A percentile compares a stretch with the other conserved stretches of the same genome.
These are phyloP conservation scores for Ateles fusciceps DNA, from an alignment of 2,797 vertebrate species.

Conservation along the genomic window DNA sequence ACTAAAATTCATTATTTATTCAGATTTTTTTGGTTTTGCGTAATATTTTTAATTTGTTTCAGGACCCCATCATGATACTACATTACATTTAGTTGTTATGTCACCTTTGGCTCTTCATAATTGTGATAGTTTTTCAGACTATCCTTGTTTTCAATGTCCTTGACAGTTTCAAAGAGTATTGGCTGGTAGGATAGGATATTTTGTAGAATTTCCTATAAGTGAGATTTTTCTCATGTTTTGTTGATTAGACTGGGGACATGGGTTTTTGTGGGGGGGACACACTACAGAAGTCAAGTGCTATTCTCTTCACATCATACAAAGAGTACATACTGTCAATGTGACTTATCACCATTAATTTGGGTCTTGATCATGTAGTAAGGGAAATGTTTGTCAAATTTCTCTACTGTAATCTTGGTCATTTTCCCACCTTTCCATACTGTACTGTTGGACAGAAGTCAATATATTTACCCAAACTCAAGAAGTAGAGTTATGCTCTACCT, in stretches of 20 bases:
- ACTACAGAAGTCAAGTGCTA: neutral
- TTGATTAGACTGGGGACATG: neutral
- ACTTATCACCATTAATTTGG: neutral
- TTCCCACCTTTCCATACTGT: neutral
- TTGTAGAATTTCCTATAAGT: neutral
- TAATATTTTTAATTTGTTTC: neutral
- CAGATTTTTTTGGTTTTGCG: neutral
- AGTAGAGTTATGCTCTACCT: neutral
- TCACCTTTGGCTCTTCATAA: neutral
- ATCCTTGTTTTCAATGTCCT: neutral
- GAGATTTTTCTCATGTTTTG: neutral
- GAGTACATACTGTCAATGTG: neutral
- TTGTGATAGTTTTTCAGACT: neutral
- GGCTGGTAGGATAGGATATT: neutral
- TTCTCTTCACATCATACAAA: neutral
- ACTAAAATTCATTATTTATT: neutral
- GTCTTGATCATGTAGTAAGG: neutral
- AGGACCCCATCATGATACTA: neutral
- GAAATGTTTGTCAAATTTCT: neutral
- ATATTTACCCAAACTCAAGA: neutral
- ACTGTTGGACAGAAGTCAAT: neutral
- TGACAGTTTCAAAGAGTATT: neutral
- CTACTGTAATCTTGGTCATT: neutral
- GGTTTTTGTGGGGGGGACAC: neutral
- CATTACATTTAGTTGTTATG: neutral